Conservation (phyloP, 2,888 invertebrate species). For the Crioceris asparagi region DNA sequence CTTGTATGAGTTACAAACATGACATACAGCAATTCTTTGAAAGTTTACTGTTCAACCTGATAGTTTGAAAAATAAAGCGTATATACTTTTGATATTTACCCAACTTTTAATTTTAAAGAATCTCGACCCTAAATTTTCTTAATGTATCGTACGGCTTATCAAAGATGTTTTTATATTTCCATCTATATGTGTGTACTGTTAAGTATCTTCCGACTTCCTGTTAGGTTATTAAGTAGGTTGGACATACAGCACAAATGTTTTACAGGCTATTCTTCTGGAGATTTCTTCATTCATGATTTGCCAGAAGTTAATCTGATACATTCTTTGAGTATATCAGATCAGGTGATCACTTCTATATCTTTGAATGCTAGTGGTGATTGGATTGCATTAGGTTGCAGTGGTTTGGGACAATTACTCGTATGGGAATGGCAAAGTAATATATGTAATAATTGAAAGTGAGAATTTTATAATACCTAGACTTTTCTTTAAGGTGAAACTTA, state of each 20-base stretch:
- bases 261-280: constrained; percentile 77
- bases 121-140: no score
- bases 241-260: no score
- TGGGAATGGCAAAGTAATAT: constrained; percentile 96
- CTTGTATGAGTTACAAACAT: no score
- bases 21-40: no score
- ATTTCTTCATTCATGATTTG: constrained; percentile 88
- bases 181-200: no score
- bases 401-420: constrained; percentile 86
- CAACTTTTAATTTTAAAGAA: no score
- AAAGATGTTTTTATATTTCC: no score
- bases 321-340: constrained; percentile 76
- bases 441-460: not conserved
- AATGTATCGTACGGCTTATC: no score
- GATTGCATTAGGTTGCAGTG: constrained; percentile 86
- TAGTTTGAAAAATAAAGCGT: no score
- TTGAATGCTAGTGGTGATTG: constrained; percentile 88
- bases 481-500: constrained; percentile 68
- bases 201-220: no score
- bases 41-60: no score
- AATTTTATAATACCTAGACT: not conserved
- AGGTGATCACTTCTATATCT: constrained; percentile 67
- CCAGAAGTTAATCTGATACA: constrained; percentile 91
- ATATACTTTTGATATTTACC: not conserved
- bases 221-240: no score